Base-by-base conservation (phyloP, 2,888 invertebrate species). In the Leucozona laternaria region DNA sequence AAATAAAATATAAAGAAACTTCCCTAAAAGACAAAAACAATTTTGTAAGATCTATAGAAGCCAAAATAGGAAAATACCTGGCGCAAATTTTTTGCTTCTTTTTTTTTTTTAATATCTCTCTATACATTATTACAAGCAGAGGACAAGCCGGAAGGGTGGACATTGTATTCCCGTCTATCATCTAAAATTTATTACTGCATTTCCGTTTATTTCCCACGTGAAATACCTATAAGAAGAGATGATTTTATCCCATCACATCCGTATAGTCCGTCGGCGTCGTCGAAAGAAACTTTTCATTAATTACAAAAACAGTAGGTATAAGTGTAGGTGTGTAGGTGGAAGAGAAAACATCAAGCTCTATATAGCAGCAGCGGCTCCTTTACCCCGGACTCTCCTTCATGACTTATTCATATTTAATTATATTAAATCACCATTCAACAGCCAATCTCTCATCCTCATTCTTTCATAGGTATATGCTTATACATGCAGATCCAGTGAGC, bases 401-500 rank as follows among this genome's bases (percentile, higher is more conserved):
- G 75, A 82, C 82, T 86, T 86, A 82, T 86, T 79, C 25, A 57
- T 34, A 75, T 82, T 86, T 86, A 86, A 86, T 86, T 86, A 78
- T 78, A 79, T 64, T 75, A 64, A 78, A 73, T 73, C 64, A 55
- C 71, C 73, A 75, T 79, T 78, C 82, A 86, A 78, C 72, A 73
- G 40, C 68, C 73, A 72, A 81, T 62, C 57, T 62, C 37, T 64
- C 43, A 40, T 80, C 68, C 77, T 73, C 31, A 43, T 43, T 28
- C 7, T 77, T 82, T 31, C 40, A 37, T 53, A 53, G 53, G 22
- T 22, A 50, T 13, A 50, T 6, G 0, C 6, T 4, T 28, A 57
- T 37, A 20, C 37, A 78, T 82, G 78, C 81, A 81, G 25, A 66
- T 76, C 70, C 62, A 50, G 34, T 68, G 45, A 77, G 48, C 37